Conservation (phyloP, 2,888 invertebrate species). For the Thelaira solivaga region DNA sequence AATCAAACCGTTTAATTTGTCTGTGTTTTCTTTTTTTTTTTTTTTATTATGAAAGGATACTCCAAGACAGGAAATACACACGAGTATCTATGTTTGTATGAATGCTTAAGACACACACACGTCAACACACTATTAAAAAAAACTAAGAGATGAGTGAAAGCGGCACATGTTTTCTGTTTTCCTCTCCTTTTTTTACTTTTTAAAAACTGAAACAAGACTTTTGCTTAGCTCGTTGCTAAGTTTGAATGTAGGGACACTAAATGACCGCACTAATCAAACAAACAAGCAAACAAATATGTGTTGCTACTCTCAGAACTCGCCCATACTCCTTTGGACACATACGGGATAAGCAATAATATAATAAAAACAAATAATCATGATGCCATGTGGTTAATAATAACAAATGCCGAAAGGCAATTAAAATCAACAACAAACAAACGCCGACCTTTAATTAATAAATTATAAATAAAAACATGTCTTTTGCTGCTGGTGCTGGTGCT, state of each 20-base stretch:
- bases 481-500: too few species aligned
- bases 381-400: conserved; percentile 68
- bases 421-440: conserved; percentile 65
- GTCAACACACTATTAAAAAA: not conserved
- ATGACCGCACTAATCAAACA: conserved; percentile 40
- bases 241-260: conserved; percentile 25
- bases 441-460: conserved; percentile 76
- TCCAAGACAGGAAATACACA: conserved; percentile 47
- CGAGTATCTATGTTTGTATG: too few species aligned
- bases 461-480: conserved; percentile 69
- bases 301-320: not conserved
- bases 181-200: conserved; percentile 1
- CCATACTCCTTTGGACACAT: not conserved
- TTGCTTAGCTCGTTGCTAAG: not conserved
- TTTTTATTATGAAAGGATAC: conserved; percentile 46
- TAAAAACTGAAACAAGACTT: not conserved
- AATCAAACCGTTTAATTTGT: conserved; percentile 60
- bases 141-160: not conserved
- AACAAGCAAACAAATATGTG: not conserved
- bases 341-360: conserved; percentile 61
- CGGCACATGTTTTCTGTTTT: conserved; percentile 36
- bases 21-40: conserved; percentile 33
- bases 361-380: conserved; percentile 43
- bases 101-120: conserved; percentile 4
- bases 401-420: conserved; percentile 73